Percentiles rank a stretch among this genome's conserved stretches.
Conservation (phyloP, 2,113 vertebrate species). For the Microcebus ravelobensis region DNA sequence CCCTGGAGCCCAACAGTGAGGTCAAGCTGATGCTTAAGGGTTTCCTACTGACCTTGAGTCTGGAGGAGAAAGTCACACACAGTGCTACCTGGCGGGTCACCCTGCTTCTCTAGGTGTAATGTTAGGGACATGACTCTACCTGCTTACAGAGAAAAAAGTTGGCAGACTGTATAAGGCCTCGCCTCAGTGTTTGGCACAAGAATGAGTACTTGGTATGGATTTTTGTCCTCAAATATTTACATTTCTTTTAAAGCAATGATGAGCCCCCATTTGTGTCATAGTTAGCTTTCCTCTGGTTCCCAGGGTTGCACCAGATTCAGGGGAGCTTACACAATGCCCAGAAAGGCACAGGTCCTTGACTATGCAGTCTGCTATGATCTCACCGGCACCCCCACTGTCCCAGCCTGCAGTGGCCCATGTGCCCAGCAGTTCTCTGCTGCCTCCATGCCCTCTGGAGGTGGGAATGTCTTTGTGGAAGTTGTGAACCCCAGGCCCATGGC, state of each 20-base stretch:
- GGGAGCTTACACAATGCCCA: background rate
- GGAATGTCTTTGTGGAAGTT: background rate
- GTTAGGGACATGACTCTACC: background rate
- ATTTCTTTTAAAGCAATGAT: background rate
- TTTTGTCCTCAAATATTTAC: background rate
- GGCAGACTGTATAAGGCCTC: background rate
- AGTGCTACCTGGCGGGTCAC: background rate
- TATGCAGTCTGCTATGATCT: background rate
- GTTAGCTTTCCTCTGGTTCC: background rate
- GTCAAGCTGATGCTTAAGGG: background rate
- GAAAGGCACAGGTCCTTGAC: background rate
- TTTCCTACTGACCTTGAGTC: background rate
- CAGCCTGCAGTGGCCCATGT: background rate
- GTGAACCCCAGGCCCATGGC: background rate
- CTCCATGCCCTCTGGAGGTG: background rate
- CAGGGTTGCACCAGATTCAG: too few relatives aligned
- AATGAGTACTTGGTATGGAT: background rate
- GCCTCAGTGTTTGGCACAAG: background rate
- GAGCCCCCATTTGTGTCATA: background rate
- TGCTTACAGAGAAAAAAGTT: background rate
- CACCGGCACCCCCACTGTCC: fast-evolving
- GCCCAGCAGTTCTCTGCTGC: too few relatives aligned
- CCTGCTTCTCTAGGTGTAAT: background rate
- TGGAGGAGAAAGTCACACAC: background rate
- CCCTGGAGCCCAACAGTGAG: background rate